phyloP scores from a whole-genome alignment of 2,113 vertebrate species.

The Sterrhoptilus dennistouni region DNA sequence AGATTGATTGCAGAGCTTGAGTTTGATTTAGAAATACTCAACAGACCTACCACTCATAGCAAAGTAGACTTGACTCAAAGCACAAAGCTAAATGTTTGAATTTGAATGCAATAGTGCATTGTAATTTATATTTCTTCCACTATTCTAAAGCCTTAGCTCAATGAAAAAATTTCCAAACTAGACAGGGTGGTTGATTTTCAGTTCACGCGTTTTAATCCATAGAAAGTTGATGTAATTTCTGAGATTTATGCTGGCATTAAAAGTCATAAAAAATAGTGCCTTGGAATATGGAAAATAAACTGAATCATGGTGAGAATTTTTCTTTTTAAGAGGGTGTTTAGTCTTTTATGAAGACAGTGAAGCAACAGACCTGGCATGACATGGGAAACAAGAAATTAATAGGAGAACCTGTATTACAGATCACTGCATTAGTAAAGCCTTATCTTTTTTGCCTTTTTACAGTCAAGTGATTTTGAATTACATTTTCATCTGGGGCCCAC shows the following conservation, averaged over 20 bases:
- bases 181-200: conserved; percentile 9
- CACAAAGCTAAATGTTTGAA: background rate
- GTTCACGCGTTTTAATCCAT: conserved; percentile 28
- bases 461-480: background rate
- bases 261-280: conserved; percentile 24
- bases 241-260: conserved; percentile 42
- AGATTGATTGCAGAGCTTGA: background rate
- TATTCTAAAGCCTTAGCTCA: background rate
- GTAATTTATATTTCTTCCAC: background rate
- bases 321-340: conserved; percentile 32
- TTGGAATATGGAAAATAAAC: conserved; percentile 43
- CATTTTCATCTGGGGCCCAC: conserved; percentile 21
- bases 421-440: background rate
- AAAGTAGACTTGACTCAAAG: background rate
- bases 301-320: conserved; percentile 9
- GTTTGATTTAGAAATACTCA: background rate
- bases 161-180: background rate
- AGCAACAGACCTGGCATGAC: background rate
- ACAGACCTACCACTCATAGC: background rate
- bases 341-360: background rate
- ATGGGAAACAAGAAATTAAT: background rate
- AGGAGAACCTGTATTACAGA: background rate
- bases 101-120: background rate
- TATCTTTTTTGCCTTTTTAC: conserved; percentile 36
- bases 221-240: conserved; percentile 44